Percentiles rank a stretch among this genome's conserved stretches.
Evolutionary conservation across 2,113 vertebrate species (phyloP).

Genomic region (Anser cygnoides): DNA sequence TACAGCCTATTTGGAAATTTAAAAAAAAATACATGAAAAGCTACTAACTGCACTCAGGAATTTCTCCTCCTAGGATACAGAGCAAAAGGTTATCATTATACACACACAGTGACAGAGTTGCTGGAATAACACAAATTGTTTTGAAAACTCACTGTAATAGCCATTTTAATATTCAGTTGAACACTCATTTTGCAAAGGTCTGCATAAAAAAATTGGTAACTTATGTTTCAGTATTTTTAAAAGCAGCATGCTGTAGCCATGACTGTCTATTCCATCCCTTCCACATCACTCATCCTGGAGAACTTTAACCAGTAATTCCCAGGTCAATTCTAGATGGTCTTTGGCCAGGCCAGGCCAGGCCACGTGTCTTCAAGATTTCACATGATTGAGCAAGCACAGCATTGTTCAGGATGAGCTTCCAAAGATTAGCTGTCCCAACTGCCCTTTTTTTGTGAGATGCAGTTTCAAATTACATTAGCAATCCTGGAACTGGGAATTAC

Average conservation of each 20-base stretch:
- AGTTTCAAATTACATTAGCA: background rate
- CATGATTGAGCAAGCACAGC: background rate
- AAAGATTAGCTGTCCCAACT: background rate
- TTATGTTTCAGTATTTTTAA: accelerated
- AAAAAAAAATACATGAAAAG: too few relatives aligned
- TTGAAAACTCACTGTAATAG: background rate
- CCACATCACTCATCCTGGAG: background rate
- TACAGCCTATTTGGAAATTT: background rate
- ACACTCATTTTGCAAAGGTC: background rate
- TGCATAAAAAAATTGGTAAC: background rate
- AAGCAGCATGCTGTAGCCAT: accelerated
- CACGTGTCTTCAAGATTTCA: background rate
- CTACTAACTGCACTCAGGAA: too few relatives aligned
- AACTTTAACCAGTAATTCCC: background rate
- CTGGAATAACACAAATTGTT: background rate
- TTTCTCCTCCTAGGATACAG: too few relatives aligned
- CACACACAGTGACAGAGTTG: background rate
- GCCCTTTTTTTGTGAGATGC: background rate
- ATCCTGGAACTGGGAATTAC: background rate
- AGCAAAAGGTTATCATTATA: background rate
- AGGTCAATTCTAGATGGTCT: accelerated
- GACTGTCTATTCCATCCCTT: accelerated
- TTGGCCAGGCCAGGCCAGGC: background rate
- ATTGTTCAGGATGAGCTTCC: background rate
- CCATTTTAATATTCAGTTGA: background rate